Evolutionary conservation across 2,797 vertebrate genomes (phyloP), one percentile per base, ranked within the genome.

Genomic region (Poecilia gillii): DNA sequence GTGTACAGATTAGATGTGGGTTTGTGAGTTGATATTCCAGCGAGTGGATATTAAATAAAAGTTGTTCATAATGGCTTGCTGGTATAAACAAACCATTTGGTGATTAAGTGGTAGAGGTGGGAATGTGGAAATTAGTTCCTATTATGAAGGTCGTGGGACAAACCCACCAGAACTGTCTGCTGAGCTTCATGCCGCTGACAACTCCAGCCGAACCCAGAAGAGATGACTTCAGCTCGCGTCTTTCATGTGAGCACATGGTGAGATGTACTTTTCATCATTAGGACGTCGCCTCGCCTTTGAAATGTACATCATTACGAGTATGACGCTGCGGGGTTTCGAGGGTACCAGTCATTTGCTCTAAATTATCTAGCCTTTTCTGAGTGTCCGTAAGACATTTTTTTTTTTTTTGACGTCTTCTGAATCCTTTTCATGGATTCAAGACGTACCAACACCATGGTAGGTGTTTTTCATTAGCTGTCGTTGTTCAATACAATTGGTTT

Each of bases 401-500:
- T 23, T 53, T 74, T 78, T 55, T 28, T 81, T 88, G 25, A 75
- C 80, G 80, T 73, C 71, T 53, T 82, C 73, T 71, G 71, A 66
- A 79, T 28, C 78, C 57, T 82, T 82, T 25, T 84, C 64, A 74
- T 81, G 83, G 85, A 87, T 93, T 92, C 90, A 92, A 81, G 76
- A 53, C 79, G 78, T 70, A 76, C 83, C 84, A 71, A 20, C 62
- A 0, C 81, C 7, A 73, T 86, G 92, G 91, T 84, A 85, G 89
- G 62, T 88, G 75, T 89, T 84, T 90, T 91, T 92, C 89, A 87
- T 88, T 89, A 80, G 85, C 81, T 82, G 88, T 85, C 75, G 73
- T 87, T 84, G 90, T 55, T 76, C 87, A 84, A 91, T 89, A 94
- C 89, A 90, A 93, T 94, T 92, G 84, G 90, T 64, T 78, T 73